Percentiles rank a stretch among this genome's conserved stretches.
phyloP scores from a whole-genome alignment of 2,113 vertebrate species.

The Silurus meridionalis region DNA sequence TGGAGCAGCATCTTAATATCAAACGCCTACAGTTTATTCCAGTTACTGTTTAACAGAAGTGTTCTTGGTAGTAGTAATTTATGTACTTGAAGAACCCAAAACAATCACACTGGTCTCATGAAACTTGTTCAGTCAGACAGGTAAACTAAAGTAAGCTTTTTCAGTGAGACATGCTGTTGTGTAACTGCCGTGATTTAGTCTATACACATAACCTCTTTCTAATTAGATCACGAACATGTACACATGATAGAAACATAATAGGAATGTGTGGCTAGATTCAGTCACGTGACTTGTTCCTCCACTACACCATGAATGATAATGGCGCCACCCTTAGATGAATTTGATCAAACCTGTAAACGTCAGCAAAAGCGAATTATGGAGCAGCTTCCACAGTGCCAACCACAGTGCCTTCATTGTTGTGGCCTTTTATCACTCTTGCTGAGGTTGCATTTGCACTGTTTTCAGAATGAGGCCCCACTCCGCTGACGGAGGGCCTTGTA shows the following conservation, averaged over 20 bases:
- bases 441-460: constrained; percentile 59
- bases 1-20: constrained; percentile 59
- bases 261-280: not conserved
- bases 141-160: not conserved
- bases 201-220: constrained; percentile 1
- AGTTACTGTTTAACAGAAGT: constrained; percentile 60
- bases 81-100: constrained; percentile 17
- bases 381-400: constrained; percentile 54
- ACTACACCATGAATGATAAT: constrained; percentile 24
- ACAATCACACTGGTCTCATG: constrained; percentile 11
- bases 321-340: constrained; percentile 33
- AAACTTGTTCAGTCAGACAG: constrained; percentile 5
- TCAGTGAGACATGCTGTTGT: not conserved
- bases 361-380: constrained; percentile 60
- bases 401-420: constrained; percentile 40
- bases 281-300: not conserved
- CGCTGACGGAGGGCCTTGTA: constrained; percentile 19
- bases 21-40: constrained; percentile 56
- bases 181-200: not conserved
- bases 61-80: constrained; percentile 54
- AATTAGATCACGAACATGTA: not conserved
- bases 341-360: constrained; percentile 52
- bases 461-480: constrained; percentile 10
- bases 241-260: not conserved
- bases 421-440: constrained; percentile 55